Evolutionary conservation across 2,113 vertebrate species (phyloP).

Genomic region (Oncorhynchus kisutch): DNA sequence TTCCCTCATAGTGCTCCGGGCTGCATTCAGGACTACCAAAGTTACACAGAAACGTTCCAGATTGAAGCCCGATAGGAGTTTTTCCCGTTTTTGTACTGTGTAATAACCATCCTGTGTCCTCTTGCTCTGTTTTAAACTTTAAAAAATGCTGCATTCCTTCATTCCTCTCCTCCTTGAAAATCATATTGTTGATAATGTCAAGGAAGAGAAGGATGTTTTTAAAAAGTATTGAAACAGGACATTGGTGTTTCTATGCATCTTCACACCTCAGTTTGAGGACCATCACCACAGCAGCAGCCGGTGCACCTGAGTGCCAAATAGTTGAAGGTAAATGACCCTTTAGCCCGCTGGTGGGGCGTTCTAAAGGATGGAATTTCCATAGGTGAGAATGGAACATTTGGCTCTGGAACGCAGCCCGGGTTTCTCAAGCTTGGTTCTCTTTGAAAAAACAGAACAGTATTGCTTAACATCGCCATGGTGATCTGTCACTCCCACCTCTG

Average conservation of each 20-base stretch:
- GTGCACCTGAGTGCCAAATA: slow-evolving; percentile 2
- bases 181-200: no score
- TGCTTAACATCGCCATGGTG: slow-evolving; percentile 28
- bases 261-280: not conserved
- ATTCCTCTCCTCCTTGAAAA: no score
- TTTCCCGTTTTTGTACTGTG: no score
- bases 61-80: not conserved
- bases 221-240: no score
- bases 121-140: no score
- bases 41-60: not conserved
- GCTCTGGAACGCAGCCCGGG: slow-evolving; percentile 44
- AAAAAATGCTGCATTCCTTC: no score
- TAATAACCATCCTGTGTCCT: no score
- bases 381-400: slow-evolving; percentile 22
- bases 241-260: not conserved
- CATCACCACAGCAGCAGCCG: not conserved
- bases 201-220: no score
- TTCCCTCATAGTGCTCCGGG: slow-evolving; percentile 1
- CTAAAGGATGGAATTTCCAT: slow-evolving; percentile 35
- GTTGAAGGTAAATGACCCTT: slow-evolving; percentile 1
- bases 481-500: no score
- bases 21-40: slow-evolving; percentile 7
- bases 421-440: slow-evolving; percentile 29
- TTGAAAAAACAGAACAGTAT: slow-evolving; percentile 15
- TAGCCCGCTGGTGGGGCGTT: not conserved